Evolutionary conservation across 2,797 vertebrate species (phyloP).

Genomic region (Echiichthys vipera): DNA sequence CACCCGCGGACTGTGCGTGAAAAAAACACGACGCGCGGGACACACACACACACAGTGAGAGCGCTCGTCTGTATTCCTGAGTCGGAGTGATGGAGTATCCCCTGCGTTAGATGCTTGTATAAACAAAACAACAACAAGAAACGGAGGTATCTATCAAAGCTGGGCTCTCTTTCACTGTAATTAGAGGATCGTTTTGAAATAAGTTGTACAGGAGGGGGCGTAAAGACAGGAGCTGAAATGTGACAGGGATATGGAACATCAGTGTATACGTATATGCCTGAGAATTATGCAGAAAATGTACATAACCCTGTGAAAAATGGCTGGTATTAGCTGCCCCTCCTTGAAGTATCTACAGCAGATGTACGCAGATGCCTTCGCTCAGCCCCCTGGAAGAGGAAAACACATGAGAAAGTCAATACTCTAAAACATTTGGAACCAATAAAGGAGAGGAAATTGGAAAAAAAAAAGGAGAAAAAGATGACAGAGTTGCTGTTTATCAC

Average conservation of each 20-base stretch:
- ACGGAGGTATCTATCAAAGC: conserved; percentile 47
- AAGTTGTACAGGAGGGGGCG: conserved; percentile 38
- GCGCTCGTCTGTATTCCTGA: conserved; percentile 68
- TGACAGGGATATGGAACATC: conserved; percentile 4
- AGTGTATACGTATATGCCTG: conserved; percentile 38
- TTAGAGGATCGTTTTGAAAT: conserved; percentile 11
- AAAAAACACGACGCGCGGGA: neutral
- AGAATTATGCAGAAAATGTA: conserved; percentile 37
- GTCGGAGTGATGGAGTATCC: conserved; percentile 37
- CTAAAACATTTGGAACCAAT: conserved; percentile 36
- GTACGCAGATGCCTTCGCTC: conserved; percentile 58
- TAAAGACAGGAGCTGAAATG: conserved; percentile 4
- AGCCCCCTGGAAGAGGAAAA: conserved; percentile 61
- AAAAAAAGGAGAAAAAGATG: neutral
- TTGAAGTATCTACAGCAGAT: conserved; percentile 58
- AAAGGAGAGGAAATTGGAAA: neutral
- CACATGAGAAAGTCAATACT: conserved; percentile 16
- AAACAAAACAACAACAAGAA: conserved; percentile 17
- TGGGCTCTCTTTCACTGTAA: conserved; percentile 17
- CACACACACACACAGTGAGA: conserved; percentile 7
- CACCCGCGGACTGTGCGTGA: neutral
- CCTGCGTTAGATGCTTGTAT: conserved; percentile 5
- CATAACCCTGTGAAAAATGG: conserved; percentile 41
- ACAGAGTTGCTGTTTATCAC: neutral
- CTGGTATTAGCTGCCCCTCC: conserved; percentile 59